Base-by-base conservation (phyloP, 2,113 vertebrate species). In the Eira barbara region DNA sequence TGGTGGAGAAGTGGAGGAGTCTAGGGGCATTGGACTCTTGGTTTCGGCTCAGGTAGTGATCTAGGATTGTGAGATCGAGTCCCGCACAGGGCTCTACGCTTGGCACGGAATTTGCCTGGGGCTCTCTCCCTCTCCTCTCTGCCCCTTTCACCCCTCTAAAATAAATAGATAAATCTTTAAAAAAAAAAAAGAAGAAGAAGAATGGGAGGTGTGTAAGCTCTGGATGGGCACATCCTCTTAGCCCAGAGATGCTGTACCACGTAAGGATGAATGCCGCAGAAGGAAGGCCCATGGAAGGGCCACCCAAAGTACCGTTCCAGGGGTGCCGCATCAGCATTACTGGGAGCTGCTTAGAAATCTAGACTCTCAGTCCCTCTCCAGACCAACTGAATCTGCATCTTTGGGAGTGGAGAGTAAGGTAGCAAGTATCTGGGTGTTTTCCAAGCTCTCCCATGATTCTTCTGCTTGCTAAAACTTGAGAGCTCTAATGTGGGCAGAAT, bases 21-120 rank as follows among this genome's bases (percentile, higher is more conserved):
- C 10, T 45, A n/a, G n/a, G 67, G 34, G 18, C 8, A 0, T 69
- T 8, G 20, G 34, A 69, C 67, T 69, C 34, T 36, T 21, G 34
- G 34, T 69, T 69, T 69, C 4, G 0, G 67, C 34, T 69, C 67
- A 69, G 34, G 34, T 21, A 0, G 8, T 36, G 34, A 69, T 21
- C 67, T 36, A 8, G 18, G 67, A 36, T 21, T 18, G 67, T 69
- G 67, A 69, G 65, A 36, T 69, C 18, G 9, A 36, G 8, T 18
- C 1, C n/a, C 0, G 1, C 0, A 20, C 21, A 36, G 67, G 34
- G 67, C 34, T 36, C 18, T 18, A 3, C 4, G 2, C 34, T 36
- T 4, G 4, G n/a, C 67, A 69, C 0, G 17, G 34, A 69, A n/a
- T 36, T 8, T 69, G 67, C 67, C 4, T 36, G n/a, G 67, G 67